Evolutionary conservation across 2,797 vertebrate genomes (phyloP).

Genomic region (Acanthornis magna): DNA sequence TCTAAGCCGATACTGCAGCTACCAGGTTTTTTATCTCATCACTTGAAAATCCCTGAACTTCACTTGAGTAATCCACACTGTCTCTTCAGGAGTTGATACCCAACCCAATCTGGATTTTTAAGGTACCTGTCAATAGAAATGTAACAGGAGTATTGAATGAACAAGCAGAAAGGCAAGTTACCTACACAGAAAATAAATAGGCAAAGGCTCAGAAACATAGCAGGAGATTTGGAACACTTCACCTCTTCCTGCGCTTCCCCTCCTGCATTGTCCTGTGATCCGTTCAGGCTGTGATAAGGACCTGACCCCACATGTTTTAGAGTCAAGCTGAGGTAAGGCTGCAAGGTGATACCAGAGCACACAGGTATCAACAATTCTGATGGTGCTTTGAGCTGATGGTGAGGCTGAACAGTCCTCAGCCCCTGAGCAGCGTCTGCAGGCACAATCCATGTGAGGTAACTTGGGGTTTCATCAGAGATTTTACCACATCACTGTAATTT

Average conservation of each 20-base stretch:
- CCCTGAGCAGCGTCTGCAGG: neutral
- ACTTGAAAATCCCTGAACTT: neutral
- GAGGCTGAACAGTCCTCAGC: neutral
- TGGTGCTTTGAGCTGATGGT: accelerated
- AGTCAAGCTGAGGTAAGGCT: neutral
- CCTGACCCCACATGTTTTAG: accelerated
- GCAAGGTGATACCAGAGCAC: neutral
- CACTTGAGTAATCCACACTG: neutral
- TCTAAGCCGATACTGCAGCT: neutral
- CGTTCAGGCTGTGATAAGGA: neutral
- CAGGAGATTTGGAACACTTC: neutral
- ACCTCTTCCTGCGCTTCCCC: neutral
- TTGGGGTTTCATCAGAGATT: neutral
- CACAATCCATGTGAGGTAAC: accelerated
- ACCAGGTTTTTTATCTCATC: neutral
- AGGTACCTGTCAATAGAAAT: neutral
- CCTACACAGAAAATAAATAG: neutral
- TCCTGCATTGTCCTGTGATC: neutral
- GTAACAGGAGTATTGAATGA: neutral
- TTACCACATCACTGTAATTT: neutral
- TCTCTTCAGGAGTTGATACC: neutral
- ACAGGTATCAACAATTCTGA: accelerated
- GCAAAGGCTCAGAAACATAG: neutral
- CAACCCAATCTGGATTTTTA: neutral
- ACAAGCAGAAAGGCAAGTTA: neutral